phyloP scores from a whole-genome alignment of 2,797 vertebrate genomes.

The Myripristis murdjan region DNA sequence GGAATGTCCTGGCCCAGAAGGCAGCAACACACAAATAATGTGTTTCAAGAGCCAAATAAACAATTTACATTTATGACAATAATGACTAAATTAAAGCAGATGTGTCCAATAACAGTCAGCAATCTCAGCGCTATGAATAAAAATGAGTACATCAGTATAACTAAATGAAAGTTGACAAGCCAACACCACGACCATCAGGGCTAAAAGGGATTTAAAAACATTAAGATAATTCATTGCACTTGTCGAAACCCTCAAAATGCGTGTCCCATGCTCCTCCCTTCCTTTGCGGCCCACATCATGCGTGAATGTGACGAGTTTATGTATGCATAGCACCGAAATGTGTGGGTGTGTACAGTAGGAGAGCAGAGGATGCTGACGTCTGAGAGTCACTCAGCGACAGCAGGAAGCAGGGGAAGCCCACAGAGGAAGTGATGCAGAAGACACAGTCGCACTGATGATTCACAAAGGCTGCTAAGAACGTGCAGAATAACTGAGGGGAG shows the following conservation, averaged over 20 bases:
- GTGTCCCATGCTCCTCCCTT: background rate
- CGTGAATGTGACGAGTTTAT: slow-evolving; percentile 44
- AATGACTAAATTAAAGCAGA: too few species aligned
- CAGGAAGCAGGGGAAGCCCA: slow-evolving; percentile 55
- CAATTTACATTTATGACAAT: too few species aligned
- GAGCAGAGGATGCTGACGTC: slow-evolving; percentile 45
- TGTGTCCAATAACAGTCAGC: too few species aligned
- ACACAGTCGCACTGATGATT: slow-evolving; percentile 39
- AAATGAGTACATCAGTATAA: too few species aligned
- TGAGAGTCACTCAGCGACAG: slow-evolving; percentile 56
- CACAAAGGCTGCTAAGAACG: slow-evolving; percentile 27
- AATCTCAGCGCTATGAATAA: too few species aligned
- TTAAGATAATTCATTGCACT: too few species aligned
- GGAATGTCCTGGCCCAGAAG: too few species aligned
- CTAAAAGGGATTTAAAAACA: background rate
- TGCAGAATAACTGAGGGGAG: slow-evolving; percentile 10
- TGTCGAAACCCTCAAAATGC: background rate
- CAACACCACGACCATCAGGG: too few species aligned
- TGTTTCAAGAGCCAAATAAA: too few species aligned
- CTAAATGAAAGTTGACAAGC: too few species aligned
- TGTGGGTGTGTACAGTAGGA: slow-evolving; percentile 30
- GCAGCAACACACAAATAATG: too few species aligned
- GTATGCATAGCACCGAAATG: slow-evolving; percentile 18
- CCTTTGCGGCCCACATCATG: background rate
- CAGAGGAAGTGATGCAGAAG: slow-evolving; percentile 58